Percentiles rank a stretch among this genome's conserved stretches.
phyloP scores from a whole-genome alignment of 2,888 invertebrate species.

The Heliconius charithonia region DNA sequence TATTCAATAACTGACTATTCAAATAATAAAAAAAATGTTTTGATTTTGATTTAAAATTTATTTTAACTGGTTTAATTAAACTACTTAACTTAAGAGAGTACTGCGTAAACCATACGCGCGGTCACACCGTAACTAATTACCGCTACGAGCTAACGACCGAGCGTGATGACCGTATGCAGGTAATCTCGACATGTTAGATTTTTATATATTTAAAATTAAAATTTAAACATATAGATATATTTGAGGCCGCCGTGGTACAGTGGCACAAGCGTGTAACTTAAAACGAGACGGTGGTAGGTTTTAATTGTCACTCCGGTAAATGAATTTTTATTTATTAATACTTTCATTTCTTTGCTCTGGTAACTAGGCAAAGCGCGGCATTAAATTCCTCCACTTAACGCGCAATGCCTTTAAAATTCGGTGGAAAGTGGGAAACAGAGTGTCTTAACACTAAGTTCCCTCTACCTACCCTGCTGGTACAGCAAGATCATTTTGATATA shows the following conservation, averaged over 20 bases:
- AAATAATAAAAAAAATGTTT: not conserved
- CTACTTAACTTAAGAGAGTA: constrained; percentile 29
- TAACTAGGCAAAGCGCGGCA: not conserved
- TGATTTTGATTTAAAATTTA: not conserved
- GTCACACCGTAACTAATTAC: constrained; percentile 52
- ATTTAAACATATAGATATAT: too few relatives aligned
- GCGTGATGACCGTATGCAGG: constrained; percentile 40
- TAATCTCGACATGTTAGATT: constrained; percentile 34
- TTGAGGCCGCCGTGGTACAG: not conserved
- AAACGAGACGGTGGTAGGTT: not conserved
- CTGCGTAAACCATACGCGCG: constrained; percentile 39
- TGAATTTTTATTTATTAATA: too few relatives aligned
- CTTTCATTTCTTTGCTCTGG: not conserved
- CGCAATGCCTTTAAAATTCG: not conserved
- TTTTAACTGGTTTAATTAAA: constrained; percentile 15
- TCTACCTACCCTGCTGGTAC: too few relatives aligned
- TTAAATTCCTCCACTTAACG: not conserved
- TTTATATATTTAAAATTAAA: not conserved
- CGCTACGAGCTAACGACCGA: constrained; percentile 51
- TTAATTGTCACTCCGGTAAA: not conserved
- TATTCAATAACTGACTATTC: too few relatives aligned
- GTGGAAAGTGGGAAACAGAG: not conserved
- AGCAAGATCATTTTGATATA: too few relatives aligned
- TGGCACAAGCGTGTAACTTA: not conserved
- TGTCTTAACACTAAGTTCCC: too few relatives aligned